These are phyloP conservation scores for Drosophila lacteicornis DNA, from an alignment of 1,140 invertebrate genomes.

Conservation along the genomic window DNA sequence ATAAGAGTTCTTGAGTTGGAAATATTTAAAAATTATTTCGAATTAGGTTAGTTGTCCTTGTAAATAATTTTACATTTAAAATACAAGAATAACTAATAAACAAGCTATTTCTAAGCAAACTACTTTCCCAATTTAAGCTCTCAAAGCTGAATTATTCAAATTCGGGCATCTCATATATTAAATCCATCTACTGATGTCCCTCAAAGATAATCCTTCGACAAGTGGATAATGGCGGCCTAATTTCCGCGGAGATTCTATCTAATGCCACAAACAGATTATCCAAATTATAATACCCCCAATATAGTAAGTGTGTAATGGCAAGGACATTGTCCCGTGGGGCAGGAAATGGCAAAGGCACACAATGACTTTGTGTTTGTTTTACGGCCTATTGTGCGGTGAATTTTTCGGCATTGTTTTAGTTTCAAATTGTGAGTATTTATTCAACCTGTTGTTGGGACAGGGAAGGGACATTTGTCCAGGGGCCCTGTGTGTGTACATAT, in stretches of 20 bases:
- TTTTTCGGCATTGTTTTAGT: constrained; percentile 53
- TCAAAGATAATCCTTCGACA: not conserved
- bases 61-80: too few relatives aligned
- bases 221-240: not conserved
- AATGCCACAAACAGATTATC: not conserved
- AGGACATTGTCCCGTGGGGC: constrained; percentile 3
- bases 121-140: too few relatives aligned
- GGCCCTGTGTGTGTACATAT: constrained; percentile 6
- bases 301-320: constrained; percentile 2
- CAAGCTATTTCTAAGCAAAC: too few relatives aligned
- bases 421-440: constrained; percentile 59
- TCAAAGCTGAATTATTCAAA: too few relatives aligned
- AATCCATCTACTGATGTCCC: not conserved
- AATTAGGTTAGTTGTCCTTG: too few relatives aligned
- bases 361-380: constrained; percentile 32
- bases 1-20: too few relatives aligned
- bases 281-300: constrained; percentile 3
- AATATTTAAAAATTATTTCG: too few relatives aligned
- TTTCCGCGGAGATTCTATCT: not conserved
- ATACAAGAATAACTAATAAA: too few relatives aligned
- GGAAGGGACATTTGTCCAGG: constrained; percentile 32
- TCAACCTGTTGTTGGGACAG: constrained; percentile 36
- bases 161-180: too few relatives aligned
- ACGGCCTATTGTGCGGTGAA: constrained; percentile 28
- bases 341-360: constrained; percentile 3